These are phyloP conservation scores for Eueides isabella DNA, from an alignment of 1,140 invertebrate species.

Conservation along the genomic window DNA sequence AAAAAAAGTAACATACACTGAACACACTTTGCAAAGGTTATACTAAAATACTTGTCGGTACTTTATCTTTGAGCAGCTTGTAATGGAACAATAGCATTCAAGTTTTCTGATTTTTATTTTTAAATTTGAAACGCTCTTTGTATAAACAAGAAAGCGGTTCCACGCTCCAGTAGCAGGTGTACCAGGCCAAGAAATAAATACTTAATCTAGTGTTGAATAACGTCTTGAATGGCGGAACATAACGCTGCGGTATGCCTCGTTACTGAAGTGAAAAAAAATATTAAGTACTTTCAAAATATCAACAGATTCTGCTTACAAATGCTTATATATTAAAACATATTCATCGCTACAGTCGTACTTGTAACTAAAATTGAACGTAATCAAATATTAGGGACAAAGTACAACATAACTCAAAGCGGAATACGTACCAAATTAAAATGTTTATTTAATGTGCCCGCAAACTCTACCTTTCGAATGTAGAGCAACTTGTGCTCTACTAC, in stretches of 20 bases:
- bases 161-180: too few species aligned
- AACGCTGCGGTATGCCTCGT: not conserved
- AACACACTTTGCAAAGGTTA: too few species aligned
- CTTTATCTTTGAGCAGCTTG: too few species aligned
- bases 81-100: too few species aligned
- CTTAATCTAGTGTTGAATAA: too few species aligned
- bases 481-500: not conserved
- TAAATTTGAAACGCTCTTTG: too few species aligned
- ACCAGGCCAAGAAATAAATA: too few species aligned
- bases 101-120: too few species aligned
- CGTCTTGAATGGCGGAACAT: not conserved
- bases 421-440: constrained; percentile 11
- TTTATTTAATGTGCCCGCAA: constrained; percentile 10
- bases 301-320: too few species aligned
- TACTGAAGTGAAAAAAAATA: not conserved
- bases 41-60: too few species aligned
- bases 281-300: not conserved
- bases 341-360: not conserved
- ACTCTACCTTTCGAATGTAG: not conserved
- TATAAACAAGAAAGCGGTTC: too few species aligned
- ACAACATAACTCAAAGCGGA: constrained; percentile 7
- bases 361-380: constrained; percentile 3
- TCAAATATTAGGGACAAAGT: constrained; percentile 12
- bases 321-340: not conserved
- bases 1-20: too few species aligned